Conservation (phyloP, 2,113 vertebrate species). For the Ceuthmochares aereus region DNA sequence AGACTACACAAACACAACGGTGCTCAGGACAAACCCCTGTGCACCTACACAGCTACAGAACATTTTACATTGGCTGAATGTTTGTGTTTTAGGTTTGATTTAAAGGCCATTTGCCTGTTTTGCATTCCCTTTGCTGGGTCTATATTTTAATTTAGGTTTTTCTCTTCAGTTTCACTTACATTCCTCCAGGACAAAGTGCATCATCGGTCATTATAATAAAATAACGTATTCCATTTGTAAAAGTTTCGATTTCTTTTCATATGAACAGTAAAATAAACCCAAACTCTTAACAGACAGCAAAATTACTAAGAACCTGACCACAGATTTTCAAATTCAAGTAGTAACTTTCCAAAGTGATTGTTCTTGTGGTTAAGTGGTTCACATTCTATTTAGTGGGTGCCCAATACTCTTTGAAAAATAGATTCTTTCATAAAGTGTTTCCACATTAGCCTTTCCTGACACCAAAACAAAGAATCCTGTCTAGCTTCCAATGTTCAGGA, state of each 20-base stretch:
- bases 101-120: neutral
- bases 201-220: neutral
- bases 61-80: neutral
- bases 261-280: neutral
- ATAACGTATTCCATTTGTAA: neutral
- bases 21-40: neutral
- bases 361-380: neutral
- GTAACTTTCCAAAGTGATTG: neutral
- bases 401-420: neutral
- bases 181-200: neutral
- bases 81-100: neutral
- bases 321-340: neutral
- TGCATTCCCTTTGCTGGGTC: neutral
- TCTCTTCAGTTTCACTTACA: neutral
- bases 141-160: neutral
- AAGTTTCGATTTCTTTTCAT: neutral
- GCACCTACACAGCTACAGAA: neutral
- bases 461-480: neutral
- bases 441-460: neutral
- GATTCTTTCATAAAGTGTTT: neutral
- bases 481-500: neutral
- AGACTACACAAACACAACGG: conserved; percentile 17
- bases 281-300: neutral
- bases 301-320: neutral
- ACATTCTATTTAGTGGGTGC: neutral